These are phyloP conservation scores for Theretra japonica DNA, from an alignment of 2,888 invertebrate species.

Conservation along the genomic window DNA sequence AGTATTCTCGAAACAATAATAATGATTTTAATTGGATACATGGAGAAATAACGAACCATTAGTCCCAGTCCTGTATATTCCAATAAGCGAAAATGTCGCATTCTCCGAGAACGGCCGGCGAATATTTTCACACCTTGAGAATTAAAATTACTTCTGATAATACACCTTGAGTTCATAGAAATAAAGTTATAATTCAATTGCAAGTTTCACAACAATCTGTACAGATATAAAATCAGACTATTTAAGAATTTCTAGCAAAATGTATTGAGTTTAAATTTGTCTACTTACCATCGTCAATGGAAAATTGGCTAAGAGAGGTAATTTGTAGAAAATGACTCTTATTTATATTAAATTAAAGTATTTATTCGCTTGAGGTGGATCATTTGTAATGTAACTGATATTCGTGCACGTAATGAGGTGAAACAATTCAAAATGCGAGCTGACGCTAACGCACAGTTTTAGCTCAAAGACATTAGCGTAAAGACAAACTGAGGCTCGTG, in stretches of 20 bases:
- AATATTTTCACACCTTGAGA: constrained; percentile 74
- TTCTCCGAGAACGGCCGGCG: constrained; percentile 59
- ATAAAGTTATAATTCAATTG: constrained; percentile 47
- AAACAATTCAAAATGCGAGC: constrained; percentile 75
- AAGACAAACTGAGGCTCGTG: background rate
- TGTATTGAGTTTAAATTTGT: constrained; percentile 76
- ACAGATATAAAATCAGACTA: constrained; percentile 65
- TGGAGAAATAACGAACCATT: constrained; percentile 70
- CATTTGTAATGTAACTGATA: constrained; percentile 56
- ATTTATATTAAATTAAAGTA: constrained; percentile 38
- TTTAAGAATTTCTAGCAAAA: constrained; percentile 69
- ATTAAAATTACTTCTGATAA: constrained; percentile 40
- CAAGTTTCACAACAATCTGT: constrained; percentile 48
- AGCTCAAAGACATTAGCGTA: constrained; percentile 42
- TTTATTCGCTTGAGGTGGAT: constrained; percentile 36
- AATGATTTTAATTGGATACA: constrained; percentile 76
- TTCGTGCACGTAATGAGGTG: constrained; percentile 78
- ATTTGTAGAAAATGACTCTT: constrained; percentile 40
- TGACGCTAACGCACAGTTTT: constrained; percentile 44
- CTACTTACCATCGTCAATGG: constrained; percentile 57
- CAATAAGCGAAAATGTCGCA: constrained; percentile 77
- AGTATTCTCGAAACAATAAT: constrained; percentile 41
- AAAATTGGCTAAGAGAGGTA: constrained; percentile 40
- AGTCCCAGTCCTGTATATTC: constrained; percentile 71
- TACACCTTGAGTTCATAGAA: constrained; percentile 33